Percentiles rank a stretch among this genome's conserved stretches.
These are phyloP conservation scores for Notamacropus eugenii DNA, from an alignment of 2,797 vertebrate genomes.

Conservation along the genomic window DNA sequence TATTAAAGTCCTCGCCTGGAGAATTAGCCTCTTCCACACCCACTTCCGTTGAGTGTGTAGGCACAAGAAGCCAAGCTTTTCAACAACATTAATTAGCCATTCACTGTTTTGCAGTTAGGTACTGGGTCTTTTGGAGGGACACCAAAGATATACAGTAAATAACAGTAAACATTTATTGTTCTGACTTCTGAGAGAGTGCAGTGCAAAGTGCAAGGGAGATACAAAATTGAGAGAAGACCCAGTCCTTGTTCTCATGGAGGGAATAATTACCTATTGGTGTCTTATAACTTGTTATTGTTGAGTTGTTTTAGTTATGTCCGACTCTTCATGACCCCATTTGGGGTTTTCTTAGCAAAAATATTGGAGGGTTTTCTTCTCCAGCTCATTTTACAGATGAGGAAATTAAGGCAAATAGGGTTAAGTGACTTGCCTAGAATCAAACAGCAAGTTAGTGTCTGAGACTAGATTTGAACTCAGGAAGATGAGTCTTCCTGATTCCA, in stretches of 20 bases:
- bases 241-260: neutral
- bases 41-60: neutral
- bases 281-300: neutral
- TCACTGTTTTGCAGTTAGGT: neutral
- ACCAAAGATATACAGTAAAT: neutral
- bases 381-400: neutral
- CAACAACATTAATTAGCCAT: neutral
- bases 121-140: neutral
- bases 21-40: neutral
- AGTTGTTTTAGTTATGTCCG: neutral
- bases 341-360: neutral
- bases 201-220: neutral
- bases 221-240: neutral
- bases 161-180: neutral
- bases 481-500: neutral
- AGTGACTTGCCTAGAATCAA: neutral
- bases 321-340: neutral
- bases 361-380: neutral
- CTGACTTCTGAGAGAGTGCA: neutral
- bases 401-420: neutral
- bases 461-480: no score
- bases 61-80: neutral
- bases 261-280: neutral
- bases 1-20: neutral
- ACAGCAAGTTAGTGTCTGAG: neutral